A percentile compares a stretch with the other conserved stretches of the same genome.
These are phyloP conservation scores for Chamaetylas fuelleborni DNA, from an alignment of 2,113 vertebrate genomes.

Conservation along the genomic window DNA sequence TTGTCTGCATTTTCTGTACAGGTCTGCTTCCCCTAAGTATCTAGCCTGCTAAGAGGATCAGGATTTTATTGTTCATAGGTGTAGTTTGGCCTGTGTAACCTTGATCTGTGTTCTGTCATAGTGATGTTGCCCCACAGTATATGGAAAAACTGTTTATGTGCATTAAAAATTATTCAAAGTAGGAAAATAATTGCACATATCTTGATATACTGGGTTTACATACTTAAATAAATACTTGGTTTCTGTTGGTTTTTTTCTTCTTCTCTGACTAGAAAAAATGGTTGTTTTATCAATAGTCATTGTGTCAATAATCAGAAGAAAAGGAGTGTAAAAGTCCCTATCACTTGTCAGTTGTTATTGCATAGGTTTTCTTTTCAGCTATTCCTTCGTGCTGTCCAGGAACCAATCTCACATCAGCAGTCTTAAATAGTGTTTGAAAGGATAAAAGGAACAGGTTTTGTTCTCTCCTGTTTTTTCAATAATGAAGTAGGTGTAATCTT, in stretches of 20 bases:
- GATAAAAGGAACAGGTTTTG: not conserved
- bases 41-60: not conserved
- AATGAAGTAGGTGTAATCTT: not conserved
- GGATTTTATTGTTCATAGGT: not conserved
- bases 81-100: not conserved
- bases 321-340: not conserved
- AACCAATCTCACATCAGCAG: not conserved
- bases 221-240: not conserved
- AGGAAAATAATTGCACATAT: not conserved
- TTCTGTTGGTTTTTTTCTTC: not conserved
- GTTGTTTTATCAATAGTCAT: not conserved
- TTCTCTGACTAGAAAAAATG: not conserved
- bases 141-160: not conserved
- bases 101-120: not conserved
- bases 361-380: not conserved
- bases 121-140: not conserved
- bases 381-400: not conserved
- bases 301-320: not conserved
- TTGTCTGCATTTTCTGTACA: not conserved
- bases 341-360: not conserved
- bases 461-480: not conserved
- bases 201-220: not conserved
- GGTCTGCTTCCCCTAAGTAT: not conserved
- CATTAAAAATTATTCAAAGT: not conserved
- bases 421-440: not conserved